Evolutionary conservation across 2,113 vertebrate genomes (phyloP).

Genomic region (Microcebus ravelobensis): DNA sequence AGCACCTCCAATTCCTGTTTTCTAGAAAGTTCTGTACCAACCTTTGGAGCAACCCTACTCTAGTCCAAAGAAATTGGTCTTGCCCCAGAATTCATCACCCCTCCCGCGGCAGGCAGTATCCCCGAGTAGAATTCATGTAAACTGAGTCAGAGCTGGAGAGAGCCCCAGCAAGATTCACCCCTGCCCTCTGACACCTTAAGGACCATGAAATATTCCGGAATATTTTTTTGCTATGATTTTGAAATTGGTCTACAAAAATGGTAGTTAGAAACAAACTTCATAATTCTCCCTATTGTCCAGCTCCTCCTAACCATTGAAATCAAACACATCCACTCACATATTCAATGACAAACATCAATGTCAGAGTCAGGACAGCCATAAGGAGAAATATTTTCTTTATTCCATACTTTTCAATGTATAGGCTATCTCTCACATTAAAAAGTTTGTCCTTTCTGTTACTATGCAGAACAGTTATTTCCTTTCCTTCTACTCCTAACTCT

Average conservation of each 20-base stretch:
- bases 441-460: neutral
- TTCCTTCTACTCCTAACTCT: neutral
- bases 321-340: neutral
- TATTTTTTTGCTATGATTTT: neutral
- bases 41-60: neutral
- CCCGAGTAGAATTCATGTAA: neutral
- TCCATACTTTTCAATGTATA: neutral
- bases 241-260: neutral
- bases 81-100: neutral
- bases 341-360: neutral
- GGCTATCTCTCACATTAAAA: neutral
- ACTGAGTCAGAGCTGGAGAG: neutral
- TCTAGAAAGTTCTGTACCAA: neutral
- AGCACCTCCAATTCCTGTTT: neutral
- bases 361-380: neutral
- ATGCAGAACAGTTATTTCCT: neutral
- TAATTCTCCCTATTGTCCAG: neutral
- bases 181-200: neutral
- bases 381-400: slow-evolving; percentile 11
- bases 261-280: neutral
- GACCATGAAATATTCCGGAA: neutral
- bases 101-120: neutral
- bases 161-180: neutral
- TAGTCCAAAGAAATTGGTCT: neutral
- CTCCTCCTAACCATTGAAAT: neutral